These are phyloP conservation scores for Caenorhabditis panamensis DNA, from an alignment of 2,888 invertebrate species.

Conservation along the genomic window DNA sequence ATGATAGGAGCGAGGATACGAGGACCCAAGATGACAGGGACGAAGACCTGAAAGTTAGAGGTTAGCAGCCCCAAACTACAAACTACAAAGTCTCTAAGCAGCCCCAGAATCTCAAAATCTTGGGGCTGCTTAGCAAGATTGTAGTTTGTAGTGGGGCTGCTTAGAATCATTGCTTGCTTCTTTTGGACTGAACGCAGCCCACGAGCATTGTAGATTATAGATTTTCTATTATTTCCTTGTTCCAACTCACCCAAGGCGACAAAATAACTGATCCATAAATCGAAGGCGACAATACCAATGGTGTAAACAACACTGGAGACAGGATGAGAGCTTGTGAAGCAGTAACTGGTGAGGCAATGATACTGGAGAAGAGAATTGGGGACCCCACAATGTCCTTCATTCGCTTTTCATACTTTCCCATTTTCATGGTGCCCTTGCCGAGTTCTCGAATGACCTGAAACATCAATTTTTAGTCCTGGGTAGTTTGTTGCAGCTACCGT, in stretches of 20 bases:
- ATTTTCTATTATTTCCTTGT: neutral
- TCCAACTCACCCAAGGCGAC: conserved; percentile 68
- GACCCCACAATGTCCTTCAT: conserved; percentile 65
- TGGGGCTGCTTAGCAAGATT: too few species aligned
- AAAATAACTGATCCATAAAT: conserved; percentile 64
- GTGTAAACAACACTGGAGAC: conserved; percentile 58
- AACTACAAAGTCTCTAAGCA: neutral
- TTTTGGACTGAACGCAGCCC: too few species aligned
- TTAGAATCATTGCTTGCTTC: too few species aligned
- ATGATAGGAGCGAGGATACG: conserved; percentile 67
- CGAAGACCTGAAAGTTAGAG: conserved; percentile 66
- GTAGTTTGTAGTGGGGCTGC: too few species aligned
- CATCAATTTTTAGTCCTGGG: neutral
- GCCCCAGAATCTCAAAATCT: too few species aligned
- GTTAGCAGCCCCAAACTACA: neutral
- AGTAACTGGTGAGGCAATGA: conserved; percentile 48
- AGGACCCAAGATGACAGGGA: conserved; percentile 65
- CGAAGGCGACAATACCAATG: conserved; percentile 60
- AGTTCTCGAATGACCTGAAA: conserved; percentile 56
- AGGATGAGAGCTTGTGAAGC: conserved; percentile 58
- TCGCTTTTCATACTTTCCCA: conserved; percentile 52
- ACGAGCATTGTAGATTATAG: neutral
- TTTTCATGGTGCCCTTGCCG: conserved; percentile 49
- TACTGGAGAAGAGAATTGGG: conserved; percentile 54
- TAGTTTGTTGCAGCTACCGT: conserved; percentile 3